Conservation (phyloP, 2,888 invertebrate genomes). For the Thereva unica region DNA sequence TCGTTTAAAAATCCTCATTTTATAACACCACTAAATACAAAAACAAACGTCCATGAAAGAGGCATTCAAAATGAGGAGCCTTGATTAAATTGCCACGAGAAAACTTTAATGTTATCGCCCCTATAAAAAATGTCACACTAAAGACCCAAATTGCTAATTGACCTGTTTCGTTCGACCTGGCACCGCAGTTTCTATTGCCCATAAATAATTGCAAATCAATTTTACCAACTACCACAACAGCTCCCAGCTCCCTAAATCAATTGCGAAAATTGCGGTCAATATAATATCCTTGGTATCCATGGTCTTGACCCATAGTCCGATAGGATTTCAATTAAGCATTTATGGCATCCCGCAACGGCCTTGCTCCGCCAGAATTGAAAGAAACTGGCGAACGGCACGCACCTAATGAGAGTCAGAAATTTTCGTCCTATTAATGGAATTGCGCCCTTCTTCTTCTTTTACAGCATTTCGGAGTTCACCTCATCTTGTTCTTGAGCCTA, state of each 20-base stretch:
- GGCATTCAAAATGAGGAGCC: too few species aligned
- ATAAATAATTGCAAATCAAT: too few species aligned
- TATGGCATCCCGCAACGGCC: slow-evolving; percentile 1
- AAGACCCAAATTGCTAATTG: too few species aligned
- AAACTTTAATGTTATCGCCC: too few species aligned
- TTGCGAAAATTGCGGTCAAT: not conserved
- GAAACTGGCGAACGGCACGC: slow-evolving; percentile 14
- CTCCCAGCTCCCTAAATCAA: not conserved
- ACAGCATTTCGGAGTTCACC: slow-evolving; percentile 2
- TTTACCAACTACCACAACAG: too few species aligned
- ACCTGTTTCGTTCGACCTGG: too few species aligned
- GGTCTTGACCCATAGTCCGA: not conserved
- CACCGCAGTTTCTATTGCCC: too few species aligned
- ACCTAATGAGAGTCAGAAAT: slow-evolving; percentile 7
- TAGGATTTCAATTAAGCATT: slow-evolving; percentile 22
- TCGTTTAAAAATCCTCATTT: too few species aligned
- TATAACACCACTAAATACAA: too few species aligned
- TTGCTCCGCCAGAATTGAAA: not conserved
- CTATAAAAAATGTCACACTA: too few species aligned
- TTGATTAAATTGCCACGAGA: too few species aligned
- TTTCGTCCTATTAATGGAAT: not conserved
- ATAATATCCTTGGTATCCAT: slow-evolving; percentile 3
- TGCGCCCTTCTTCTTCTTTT: not conserved
- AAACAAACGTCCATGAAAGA: too few species aligned
- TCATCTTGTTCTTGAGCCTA: slow-evolving; percentile 7